A percentile compares a stretch with the other conserved stretches of the same genome.
Evolutionary conservation across 2,888 invertebrate species (phyloP).

Genomic region (Terebella lapidaria): DNA sequence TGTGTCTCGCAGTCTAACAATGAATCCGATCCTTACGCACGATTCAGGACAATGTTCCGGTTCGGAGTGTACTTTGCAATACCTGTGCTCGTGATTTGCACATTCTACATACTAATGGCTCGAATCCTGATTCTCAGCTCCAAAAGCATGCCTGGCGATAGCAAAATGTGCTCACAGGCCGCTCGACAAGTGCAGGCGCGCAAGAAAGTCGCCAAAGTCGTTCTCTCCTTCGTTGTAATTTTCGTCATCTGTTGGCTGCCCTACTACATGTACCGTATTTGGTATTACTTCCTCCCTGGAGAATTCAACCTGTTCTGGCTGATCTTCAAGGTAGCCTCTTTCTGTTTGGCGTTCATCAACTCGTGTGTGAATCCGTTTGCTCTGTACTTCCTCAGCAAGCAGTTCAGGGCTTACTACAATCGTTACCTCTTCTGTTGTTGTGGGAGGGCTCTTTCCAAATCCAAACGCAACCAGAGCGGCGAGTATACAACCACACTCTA

Average conservation of each 20-base stretch:
- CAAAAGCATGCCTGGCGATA: slow-evolving; percentile 40
- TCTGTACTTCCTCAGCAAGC: slow-evolving; percentile 85
- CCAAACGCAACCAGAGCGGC: no score
- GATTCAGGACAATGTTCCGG: slow-evolving; percentile 27
- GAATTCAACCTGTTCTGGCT: slow-evolving; percentile 35
- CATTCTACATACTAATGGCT: slow-evolving; percentile 87
- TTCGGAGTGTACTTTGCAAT: slow-evolving; percentile 79
- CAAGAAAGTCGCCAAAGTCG: slow-evolving; percentile 48
- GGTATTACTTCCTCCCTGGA: slow-evolving; percentile 33
- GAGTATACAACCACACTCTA: no score
- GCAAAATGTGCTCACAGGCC: background rate
- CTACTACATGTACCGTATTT: slow-evolving; percentile 33
- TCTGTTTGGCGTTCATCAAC: slow-evolving; percentile 75
- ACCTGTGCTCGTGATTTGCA: slow-evolving; percentile 76
- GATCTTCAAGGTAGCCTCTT: slow-evolving; percentile 67
- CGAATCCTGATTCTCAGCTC: slow-evolving; percentile 63
- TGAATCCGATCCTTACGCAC: slow-evolving; percentile 55
- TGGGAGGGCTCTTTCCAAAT: background rate
- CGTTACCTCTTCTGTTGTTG: slow-evolving; percentile 74
- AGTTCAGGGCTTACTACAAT: slow-evolving; percentile 85
- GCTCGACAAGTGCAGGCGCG: slow-evolving; percentile 44
- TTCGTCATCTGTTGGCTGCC: slow-evolving; percentile 40
- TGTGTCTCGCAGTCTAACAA: slow-evolving; percentile 46
- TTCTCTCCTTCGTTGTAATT: slow-evolving; percentile 30
- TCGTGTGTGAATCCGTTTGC: slow-evolving; percentile 92